These are phyloP conservation scores for Drosophila ironensis DNA, from an alignment of 1,140 invertebrate species.

Conservation along the genomic window DNA sequence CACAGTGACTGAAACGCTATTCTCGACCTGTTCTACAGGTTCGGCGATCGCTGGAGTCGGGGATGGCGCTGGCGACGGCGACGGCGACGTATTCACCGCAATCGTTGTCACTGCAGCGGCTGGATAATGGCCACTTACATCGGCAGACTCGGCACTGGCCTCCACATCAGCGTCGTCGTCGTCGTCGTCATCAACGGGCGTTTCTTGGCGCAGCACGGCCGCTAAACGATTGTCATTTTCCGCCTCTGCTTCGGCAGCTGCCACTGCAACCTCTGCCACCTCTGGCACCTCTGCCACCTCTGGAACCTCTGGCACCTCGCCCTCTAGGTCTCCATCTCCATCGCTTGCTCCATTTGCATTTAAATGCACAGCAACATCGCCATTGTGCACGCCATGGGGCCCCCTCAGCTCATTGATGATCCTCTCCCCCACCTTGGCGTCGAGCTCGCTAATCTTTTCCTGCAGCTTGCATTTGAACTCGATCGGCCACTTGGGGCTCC, in stretches of 20 bases:
- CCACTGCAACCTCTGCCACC: conserved; percentile 12
- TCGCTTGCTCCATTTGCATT: conserved; percentile 67
- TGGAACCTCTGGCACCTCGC: conserved; percentile 7
- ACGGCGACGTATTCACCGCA: conserved; percentile 59
- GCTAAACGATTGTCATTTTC: conserved; percentile 66
- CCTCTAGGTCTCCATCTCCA: conserved; percentile 26
- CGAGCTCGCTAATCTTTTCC: conserved; percentile 86
- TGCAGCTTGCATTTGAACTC: conserved; percentile 88
- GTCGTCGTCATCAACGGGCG: conserved; percentile 69
- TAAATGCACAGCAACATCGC: conserved; percentile 63
- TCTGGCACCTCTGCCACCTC: background rate
- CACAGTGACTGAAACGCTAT: conserved; percentile 67
- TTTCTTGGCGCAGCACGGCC: conserved; percentile 73
- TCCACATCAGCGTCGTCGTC: conserved; percentile 18
- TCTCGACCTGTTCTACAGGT: conserved; percentile 80
- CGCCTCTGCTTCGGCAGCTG: conserved; percentile 26
- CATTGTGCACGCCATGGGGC: conserved; percentile 62
- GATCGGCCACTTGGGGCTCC: conserved; percentile 91
- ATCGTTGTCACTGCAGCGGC: conserved; percentile 67
- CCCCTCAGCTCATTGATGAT: conserved; percentile 81
- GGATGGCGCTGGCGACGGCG: conserved; percentile 18
- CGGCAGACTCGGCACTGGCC: conserved; percentile 11
- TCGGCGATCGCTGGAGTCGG: conserved; percentile 41
- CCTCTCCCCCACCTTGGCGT: conserved; percentile 87
- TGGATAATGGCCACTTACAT: conserved; percentile 57